These are phyloP conservation scores for Oreochromis mossambicus DNA, from an alignment of 2,797 vertebrate species.

Conservation along the genomic window DNA sequence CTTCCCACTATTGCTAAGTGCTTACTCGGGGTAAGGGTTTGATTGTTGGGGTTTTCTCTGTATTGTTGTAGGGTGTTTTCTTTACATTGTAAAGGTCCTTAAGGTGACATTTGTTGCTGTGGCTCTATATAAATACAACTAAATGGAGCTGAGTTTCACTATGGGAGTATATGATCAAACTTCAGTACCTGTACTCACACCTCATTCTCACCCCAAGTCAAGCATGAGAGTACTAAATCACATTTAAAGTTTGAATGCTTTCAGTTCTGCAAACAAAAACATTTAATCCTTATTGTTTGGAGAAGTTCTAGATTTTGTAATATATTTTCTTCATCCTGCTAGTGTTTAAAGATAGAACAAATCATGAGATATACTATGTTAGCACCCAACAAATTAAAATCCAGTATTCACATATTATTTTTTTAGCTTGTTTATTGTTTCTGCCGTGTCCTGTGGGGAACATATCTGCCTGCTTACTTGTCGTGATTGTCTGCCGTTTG, in stretches of 20 bases:
- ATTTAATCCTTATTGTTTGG: not conserved
- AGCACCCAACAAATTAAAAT: not conserved
- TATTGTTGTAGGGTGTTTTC: not conserved
- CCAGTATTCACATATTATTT: not conserved
- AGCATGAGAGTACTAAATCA: not conserved
- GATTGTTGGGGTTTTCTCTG: not conserved
- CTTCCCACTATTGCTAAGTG: rapidly evolving
- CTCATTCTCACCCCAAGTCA: not conserved
- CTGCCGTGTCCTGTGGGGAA: not conserved
- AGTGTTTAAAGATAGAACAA: not conserved
- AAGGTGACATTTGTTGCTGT: not conserved
- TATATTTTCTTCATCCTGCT: not conserved
- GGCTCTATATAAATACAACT: not conserved
- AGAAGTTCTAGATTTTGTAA: not conserved
- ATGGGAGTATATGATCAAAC: not conserved
- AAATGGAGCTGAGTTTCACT: not conserved
- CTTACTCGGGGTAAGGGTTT: rapidly evolving
- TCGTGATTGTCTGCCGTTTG: not conserved
- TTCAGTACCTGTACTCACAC: not conserved
- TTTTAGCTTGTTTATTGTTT: not conserved
- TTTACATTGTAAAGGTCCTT: rapidly evolving
- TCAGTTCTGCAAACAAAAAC: not conserved
- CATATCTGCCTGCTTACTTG: not conserved
- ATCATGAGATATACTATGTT: not conserved
- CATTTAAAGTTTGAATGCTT: not conserved